A percentile compares a stretch with the other conserved stretches of the same genome.
Conservation (phyloP, 2,888 invertebrate species). For the Drosophila paranaensis region DNA sequence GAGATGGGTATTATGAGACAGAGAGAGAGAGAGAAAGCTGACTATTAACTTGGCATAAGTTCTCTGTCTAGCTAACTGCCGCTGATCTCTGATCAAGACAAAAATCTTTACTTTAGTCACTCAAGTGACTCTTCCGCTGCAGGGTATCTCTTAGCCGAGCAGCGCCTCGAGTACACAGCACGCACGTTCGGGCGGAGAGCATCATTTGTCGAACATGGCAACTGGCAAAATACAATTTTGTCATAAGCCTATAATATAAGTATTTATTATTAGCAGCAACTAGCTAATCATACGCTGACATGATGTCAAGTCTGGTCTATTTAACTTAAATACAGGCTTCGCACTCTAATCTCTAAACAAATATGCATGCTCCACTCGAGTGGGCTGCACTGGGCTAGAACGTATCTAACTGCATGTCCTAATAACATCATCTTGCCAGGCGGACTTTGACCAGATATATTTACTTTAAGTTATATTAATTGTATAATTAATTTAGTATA, state of each 20-base stretch:
- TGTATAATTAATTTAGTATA: too few relatives aligned
- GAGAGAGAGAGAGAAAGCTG: neutral
- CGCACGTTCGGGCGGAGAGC: slow-evolving; percentile 46
- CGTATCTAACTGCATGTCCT: neutral
- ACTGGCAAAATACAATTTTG: slow-evolving; percentile 24
- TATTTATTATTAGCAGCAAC: slow-evolving; percentile 14
- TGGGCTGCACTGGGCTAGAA: slow-evolving; percentile 6
- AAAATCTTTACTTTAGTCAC: too few relatives aligned
- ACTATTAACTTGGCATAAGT: too few relatives aligned
- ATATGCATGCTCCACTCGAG: slow-evolving; percentile 6
- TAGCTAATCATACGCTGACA: slow-evolving; percentile 9
- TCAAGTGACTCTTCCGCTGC: too few relatives aligned
- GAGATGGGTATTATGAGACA: neutral
- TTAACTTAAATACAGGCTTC: slow-evolving; percentile 6
- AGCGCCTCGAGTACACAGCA: slow-evolving; percentile 17
- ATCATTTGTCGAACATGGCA: slow-evolving; percentile 64
- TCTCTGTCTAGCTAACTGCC: too few relatives aligned
- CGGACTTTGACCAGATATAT: too few relatives aligned
- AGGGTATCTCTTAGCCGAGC: neutral
- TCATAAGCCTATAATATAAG: slow-evolving; percentile 6
- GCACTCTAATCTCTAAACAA: slow-evolving; percentile 1
- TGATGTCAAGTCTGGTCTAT: slow-evolving; percentile 13
- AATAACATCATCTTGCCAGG: too few relatives aligned
- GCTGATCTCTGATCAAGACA: too few relatives aligned
- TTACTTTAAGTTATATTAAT: neutral